These are phyloP conservation scores for Seriola quinqueradiata DNA, from an alignment of 2,113 vertebrate genomes.

Conservation along the genomic window DNA sequence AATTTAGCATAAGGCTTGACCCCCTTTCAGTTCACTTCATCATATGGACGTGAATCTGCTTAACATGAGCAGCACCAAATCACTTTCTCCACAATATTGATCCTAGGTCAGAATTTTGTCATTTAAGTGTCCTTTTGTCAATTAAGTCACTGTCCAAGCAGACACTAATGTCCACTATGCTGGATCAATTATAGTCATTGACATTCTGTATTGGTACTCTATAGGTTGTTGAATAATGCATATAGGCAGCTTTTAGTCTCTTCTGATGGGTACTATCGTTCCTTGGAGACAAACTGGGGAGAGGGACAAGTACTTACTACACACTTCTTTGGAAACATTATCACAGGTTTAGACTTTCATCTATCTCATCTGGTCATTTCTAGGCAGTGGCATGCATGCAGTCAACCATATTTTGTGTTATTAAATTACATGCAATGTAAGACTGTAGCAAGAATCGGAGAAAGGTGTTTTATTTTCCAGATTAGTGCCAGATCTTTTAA, in stretches of 20 bases:
- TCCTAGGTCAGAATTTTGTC: conserved; percentile 36
- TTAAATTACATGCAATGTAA: not conserved
- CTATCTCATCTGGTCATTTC: not conserved
- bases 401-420: conserved; percentile 2
- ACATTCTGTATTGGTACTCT: conserved; percentile 36
- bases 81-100: conserved; percentile 46
- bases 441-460: not conserved
- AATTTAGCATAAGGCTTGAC: conserved; percentile 30
- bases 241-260: conserved; percentile 37
- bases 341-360: conserved; percentile 18
- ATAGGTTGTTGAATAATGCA: conserved; percentile 33
- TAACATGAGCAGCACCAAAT: conserved; percentile 54
- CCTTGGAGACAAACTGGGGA: conserved; percentile 30
- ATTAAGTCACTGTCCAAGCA: conserved; percentile 39
- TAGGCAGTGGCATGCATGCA: not conserved
- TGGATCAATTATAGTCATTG: conserved; percentile 51
- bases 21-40: conserved; percentile 57
- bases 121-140: conserved; percentile 59
- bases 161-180: conserved; percentile 45
- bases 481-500: conserved; percentile 32
- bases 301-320: conserved; percentile 14
- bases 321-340: not conserved
- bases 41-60: conserved; percentile 47
- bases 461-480: conserved; percentile 30
- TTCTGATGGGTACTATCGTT: not conserved